These are phyloP conservation scores for Pachymerium ferrugineum DNA, from an alignment of 2,888 invertebrate genomes.

Conservation along the genomic window DNA sequence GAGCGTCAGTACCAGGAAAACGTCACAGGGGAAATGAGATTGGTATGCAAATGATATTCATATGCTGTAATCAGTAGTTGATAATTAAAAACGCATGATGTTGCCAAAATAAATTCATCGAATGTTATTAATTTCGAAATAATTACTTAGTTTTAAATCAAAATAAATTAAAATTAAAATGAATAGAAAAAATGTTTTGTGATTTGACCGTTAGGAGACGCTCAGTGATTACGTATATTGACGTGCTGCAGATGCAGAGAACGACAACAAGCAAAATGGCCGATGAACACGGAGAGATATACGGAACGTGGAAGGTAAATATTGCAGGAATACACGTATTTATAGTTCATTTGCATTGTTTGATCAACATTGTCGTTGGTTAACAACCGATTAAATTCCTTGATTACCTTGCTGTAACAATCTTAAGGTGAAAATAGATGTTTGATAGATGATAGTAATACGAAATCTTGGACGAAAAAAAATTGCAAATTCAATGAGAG, in stretches of 20 bases:
- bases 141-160: too few species aligned
- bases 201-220: too few species aligned
- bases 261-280: conserved; percentile 29
- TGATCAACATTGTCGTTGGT: not conserved
- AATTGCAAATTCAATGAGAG: not conserved
- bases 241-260: not conserved
- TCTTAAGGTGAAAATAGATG: not conserved
- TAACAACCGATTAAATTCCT: not conserved
- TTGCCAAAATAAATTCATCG: too few species aligned
- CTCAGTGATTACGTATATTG: not conserved
- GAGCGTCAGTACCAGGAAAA: too few species aligned
- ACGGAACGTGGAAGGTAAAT: conserved; percentile 36
- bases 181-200: too few species aligned
- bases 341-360: not conserved
- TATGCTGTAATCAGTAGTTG: too few species aligned
- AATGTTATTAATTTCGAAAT: too few species aligned
- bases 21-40: too few species aligned
- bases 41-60: too few species aligned
- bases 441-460: not conserved
- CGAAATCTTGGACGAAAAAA: too few species aligned
- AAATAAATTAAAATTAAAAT: too few species aligned
- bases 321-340: not conserved
- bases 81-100: too few species aligned
- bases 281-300: conserved; percentile 38
- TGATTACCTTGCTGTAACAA: not conserved